A percentile compares a stretch with the other conserved stretches of the same genome.
phyloP scores from a whole-genome alignment of 1,140 invertebrate species.

The Neelides sp. region DNA sequence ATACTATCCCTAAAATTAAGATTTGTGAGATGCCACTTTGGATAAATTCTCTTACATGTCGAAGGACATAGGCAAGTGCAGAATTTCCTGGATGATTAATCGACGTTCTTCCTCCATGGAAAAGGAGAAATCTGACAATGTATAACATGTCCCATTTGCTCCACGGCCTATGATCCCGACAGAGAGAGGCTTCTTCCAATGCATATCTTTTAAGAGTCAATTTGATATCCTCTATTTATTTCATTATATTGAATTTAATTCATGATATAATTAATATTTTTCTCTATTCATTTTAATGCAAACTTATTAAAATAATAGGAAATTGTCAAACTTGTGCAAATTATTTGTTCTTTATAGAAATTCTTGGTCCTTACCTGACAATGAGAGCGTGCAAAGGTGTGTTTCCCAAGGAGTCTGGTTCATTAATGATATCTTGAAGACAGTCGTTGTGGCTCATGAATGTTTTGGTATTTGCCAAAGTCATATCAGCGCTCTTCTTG shows the following conservation, averaged over 20 bases:
- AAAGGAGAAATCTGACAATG: conserved; percentile 48
- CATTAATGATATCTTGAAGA: conserved; percentile 56
- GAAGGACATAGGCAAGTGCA: conserved; percentile 53
- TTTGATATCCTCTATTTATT: neutral
- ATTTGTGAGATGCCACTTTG: neutral
- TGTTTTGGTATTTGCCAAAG: conserved; percentile 48
- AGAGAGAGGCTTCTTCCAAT: conserved; percentile 52
- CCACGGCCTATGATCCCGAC: conserved; percentile 22
- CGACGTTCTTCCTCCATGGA: conserved; percentile 50
- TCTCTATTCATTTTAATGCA: conserved; percentile 7
- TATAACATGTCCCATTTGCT: conserved; percentile 46
- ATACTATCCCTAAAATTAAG: neutral
- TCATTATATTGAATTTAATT: neutral
- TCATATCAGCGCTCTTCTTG: conserved; percentile 54
- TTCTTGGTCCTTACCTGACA: conserved; percentile 37
- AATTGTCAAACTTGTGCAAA: too few species aligned
- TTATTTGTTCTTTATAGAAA: neutral
- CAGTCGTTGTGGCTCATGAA: conserved; percentile 51
- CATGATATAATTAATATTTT: neutral
- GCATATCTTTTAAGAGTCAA: conserved; percentile 45
- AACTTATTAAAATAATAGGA: too few species aligned
- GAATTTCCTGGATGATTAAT: conserved; percentile 59
- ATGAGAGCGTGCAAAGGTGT: conserved; percentile 50
- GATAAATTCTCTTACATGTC: conserved; percentile 42
- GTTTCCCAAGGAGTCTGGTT: conserved; percentile 52